Conservation (phyloP, 2,797 vertebrate species). For the Xiphorhynchus erythropygius region DNA sequence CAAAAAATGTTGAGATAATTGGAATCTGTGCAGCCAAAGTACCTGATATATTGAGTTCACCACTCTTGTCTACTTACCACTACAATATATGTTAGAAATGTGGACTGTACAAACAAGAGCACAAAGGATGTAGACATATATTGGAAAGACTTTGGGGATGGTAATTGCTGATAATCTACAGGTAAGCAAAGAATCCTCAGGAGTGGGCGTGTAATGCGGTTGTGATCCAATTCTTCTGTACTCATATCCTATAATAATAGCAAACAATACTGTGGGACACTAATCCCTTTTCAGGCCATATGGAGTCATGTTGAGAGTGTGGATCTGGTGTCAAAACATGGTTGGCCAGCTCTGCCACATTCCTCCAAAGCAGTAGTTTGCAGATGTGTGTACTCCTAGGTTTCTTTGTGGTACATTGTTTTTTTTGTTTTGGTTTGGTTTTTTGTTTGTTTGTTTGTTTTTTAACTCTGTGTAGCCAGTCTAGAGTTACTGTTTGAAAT, state of each 20-base stretch:
- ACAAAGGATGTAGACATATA: background rate
- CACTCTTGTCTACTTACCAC: background rate
- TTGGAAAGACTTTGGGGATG: background rate
- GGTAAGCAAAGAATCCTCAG: background rate
- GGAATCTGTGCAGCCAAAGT: background rate
- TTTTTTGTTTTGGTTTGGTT: background rate
- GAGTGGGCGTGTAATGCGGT: background rate
- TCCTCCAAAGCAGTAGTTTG: background rate
- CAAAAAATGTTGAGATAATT: background rate
- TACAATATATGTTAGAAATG: background rate
- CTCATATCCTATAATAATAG: conserved; percentile 19
- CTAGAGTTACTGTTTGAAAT: background rate
- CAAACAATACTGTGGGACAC: background rate
- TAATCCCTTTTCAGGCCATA: background rate
- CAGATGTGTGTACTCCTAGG: background rate
- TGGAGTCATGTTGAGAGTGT: background rate
- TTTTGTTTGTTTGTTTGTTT: background rate
- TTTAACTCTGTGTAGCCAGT: background rate
- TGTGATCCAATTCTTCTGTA: background rate
- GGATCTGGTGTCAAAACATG: background rate
- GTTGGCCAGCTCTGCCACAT: background rate
- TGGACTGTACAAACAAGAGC: background rate
- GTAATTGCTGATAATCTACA: background rate
- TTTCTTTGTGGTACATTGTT: background rate
- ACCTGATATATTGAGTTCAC: background rate